Evolutionary conservation across 2,113 vertebrate genomes (phyloP), one percentile per base, ranked within the genome.

Genomic region (Beaufortia kweichowensis): DNA sequence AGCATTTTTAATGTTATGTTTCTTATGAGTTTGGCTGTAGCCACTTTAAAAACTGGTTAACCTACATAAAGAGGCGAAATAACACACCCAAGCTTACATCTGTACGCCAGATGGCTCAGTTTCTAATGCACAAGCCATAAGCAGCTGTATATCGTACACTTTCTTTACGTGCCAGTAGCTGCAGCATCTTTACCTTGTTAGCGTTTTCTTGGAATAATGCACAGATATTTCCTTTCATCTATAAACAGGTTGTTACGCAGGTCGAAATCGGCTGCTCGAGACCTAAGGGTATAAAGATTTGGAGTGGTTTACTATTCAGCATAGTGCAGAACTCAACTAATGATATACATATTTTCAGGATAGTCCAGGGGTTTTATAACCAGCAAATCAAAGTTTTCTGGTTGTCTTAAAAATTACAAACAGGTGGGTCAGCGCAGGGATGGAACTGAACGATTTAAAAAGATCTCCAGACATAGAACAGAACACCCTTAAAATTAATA

Each of bases 41-140:
- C 8, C 9, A 3, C 14, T 70, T 35, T 55, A 15, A 33, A 26
- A 69, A 69, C 11, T 6, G 21, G 12, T 55, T 50, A 68, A 4
- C 2, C 63, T 65, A 24, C 9, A 55, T 23, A 28, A 55, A 33
- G 12, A 41, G 21, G 33, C 0, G 4, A 24, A 66, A 41, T n/a
- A 26, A 67, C 75, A 67, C 50, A 31, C 53, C 53, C 75, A 68
- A 39, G 14, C 50, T 66, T 31, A 80, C 82, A 84, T 71, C 66
- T 84, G 82, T 41, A 79, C 61, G 15, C 76, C 77, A 83, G 73
- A 83, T 79, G 77, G 35, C 48, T 60, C 29, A 23, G 48, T 63
- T 26, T 76, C 50, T 61, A 41, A 67, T 35, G 69, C 35, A 48
- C 55, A 17, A 75, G 43, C 26, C 35, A 8, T 68, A 61, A 53